Evolutionary conservation across 2,113 vertebrate species (phyloP).

Genomic region (Microtus montanus): DNA sequence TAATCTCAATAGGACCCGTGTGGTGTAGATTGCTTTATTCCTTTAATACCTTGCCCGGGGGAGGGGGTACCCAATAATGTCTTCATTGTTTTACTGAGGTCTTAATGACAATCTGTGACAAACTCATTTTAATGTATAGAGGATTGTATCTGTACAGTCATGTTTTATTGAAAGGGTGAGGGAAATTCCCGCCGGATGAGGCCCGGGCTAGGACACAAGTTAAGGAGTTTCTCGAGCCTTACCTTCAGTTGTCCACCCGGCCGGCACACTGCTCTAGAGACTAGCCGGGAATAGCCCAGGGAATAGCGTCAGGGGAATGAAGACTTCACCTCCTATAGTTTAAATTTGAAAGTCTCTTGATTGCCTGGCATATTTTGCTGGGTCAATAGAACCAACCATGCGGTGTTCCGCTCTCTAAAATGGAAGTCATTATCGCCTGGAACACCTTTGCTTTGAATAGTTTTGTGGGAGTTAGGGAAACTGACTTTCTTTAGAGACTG

Average conservation of each 20-base stretch:
- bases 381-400: not conserved
- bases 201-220: not conserved
- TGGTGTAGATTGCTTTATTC: constrained; percentile 92
- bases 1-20: constrained; percentile 94
- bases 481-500: not conserved
- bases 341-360: constrained; percentile 60
- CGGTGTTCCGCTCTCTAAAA: not conserved
- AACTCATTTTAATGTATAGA: constrained; percentile 87
- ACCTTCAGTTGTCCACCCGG: not conserved
- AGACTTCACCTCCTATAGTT: not conserved
- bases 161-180: constrained; percentile 82
- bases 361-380: not conserved
- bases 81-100: constrained; percentile 94
- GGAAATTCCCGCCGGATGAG: not conserved
- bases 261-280: not conserved
- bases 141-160: constrained; percentile 85
- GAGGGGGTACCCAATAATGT: constrained; percentile 86
- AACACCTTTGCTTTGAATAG: not conserved
- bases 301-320: not conserved
- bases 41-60: constrained; percentile 90
- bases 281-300: too few species aligned
- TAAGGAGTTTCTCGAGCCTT: not conserved
- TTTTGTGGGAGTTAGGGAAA: not conserved
- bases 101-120: constrained; percentile 90
- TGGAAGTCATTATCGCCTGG: not conserved